A percentile compares a stretch with the other conserved stretches of the same genome.
Conservation (phyloP, 2,888 invertebrate species). For the Acanthopleura granulata region DNA sequence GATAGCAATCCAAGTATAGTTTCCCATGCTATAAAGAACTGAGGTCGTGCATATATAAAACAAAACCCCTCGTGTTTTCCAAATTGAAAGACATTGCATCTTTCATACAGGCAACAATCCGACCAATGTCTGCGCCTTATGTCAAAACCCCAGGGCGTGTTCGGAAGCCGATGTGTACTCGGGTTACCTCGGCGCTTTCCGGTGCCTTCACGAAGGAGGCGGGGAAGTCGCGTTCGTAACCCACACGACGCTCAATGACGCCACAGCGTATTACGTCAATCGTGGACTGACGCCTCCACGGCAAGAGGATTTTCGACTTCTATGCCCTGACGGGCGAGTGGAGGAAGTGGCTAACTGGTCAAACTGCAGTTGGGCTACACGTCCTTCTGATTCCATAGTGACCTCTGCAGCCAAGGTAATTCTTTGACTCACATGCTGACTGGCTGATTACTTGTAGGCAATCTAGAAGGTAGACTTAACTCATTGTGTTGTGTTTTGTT, state of each 20-base stretch:
- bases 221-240: conserved; percentile 88
- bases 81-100: no score
- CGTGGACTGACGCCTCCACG: neutral
- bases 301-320: conserved; percentile 81
- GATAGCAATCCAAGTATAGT: no score
- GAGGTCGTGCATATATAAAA: no score
- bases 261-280: conserved; percentile 4
- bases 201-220: conserved; percentile 83
- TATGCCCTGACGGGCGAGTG: conserved; percentile 90
- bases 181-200: conserved; percentile 86
- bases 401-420: conserved; percentile 70
- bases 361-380: conserved; percentile 88
- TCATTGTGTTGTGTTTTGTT: no score
- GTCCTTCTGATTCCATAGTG: conserved; percentile 88
- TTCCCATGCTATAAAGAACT: no score
- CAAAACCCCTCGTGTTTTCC: no score
- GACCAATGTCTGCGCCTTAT: conserved; percentile 82
- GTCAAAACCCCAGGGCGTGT: conserved; percentile 74
- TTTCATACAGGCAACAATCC: conserved; percentile 76
- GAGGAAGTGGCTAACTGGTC: conserved; percentile 83
- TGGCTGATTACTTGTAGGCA: no score
- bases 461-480: no score
- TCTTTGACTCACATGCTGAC: no score
- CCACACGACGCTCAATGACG: conserved; percentile 35
- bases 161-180: conserved; percentile 80